These are phyloP conservation scores for Acanthacorydalis orientalis DNA, from an alignment of 2,888 invertebrate genomes.

Conservation along the genomic window DNA sequence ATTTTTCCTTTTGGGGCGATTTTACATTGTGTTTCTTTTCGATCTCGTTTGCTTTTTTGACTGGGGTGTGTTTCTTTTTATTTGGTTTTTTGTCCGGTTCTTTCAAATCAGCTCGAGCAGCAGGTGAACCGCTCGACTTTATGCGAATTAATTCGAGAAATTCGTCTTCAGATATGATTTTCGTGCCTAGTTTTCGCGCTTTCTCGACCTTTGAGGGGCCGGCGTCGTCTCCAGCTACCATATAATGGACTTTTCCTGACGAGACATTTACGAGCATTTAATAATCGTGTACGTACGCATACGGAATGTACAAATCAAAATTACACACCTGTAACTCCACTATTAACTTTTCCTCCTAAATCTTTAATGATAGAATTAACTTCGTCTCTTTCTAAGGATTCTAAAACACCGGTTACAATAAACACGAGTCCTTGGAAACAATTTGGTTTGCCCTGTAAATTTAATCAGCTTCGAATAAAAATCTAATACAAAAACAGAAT, in stretches of 20 bases:
- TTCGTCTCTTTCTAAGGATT: constrained; percentile 74
- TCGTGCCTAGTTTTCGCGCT: constrained; percentile 51
- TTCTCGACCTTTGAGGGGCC: constrained; percentile 73
- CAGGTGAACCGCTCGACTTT: constrained; percentile 27
- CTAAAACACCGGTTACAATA: constrained; percentile 70
- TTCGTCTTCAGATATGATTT: constrained; percentile 63
- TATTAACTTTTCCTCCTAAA: constrained; percentile 66
- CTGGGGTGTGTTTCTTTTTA: not conserved
- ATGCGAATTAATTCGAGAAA: constrained; percentile 60
- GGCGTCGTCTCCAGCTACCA: constrained; percentile 72
- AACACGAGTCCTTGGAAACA: constrained; percentile 57
- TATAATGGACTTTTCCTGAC: constrained; percentile 43
- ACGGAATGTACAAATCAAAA: too few relatives aligned
- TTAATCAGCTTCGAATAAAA: constrained; percentile 3
- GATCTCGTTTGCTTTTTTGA: constrained; percentile 5
- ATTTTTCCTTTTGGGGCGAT: too few relatives aligned
- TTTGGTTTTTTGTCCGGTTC: not conserved
- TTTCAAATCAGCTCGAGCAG: not conserved
- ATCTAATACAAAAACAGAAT: not conserved
- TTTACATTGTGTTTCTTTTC: not conserved
- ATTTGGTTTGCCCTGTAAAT: constrained; percentile 43
- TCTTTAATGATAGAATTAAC: constrained; percentile 52
- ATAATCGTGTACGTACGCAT: too few relatives aligned
- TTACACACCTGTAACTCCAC: constrained; percentile 36
- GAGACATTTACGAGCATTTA: not conserved